Evolutionary conservation across 2,797 vertebrate species (phyloP), one percentile per base, ranked within the genome.

Genomic region (Chelidonichthys spinosus): DNA sequence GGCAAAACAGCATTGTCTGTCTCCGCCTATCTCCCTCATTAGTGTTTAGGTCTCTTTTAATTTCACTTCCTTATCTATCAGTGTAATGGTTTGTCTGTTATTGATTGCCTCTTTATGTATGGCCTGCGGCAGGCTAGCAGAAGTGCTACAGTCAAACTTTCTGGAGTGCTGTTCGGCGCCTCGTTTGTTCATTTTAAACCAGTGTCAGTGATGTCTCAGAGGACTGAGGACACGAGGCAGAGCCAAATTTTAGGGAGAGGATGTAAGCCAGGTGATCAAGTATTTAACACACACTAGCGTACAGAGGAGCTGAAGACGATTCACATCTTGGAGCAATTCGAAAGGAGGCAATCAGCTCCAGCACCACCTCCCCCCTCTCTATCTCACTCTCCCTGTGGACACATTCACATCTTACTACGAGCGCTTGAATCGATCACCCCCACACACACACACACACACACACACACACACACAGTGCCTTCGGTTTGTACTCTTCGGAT

Each of bases 31-130:
- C 89, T 88, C 77, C 69, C 89, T 85, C 81, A 85, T 87, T 92
- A 87, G 90, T 75, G 83, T 81, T 90, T 63, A 82, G 85, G 82
- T 89, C 79, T 82, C 87, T 92, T 89, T 86, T 92, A 87, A 93
- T 91, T 90, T 84, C 84, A 83, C 74, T 69, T 81, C 63, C 86
- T 89, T 90, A 92, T 93, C 85, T 87, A 84, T 94, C 89, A 90
- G 79, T 84, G 89, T 90, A 90, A 92, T 78, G 84, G 78, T 83
- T 74, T 63, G 66, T 60, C 83, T 65, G 52, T 58, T 85, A 91
- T 92, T 72, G 89, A 93, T 88, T 59, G 59, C 4, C 50, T 74
- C 72, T 66, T 84, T 84, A 86, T 86, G 75, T 75, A 84, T 84
- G 47, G 43, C 39, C 59, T 9, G 4, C 74, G 44, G 33, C 17